A percentile compares a stretch with the other conserved stretches of the same genome.
These are phyloP conservation scores for Cichladusa arquata DNA, from an alignment of 2,113 vertebrate species.

Conservation along the genomic window DNA sequence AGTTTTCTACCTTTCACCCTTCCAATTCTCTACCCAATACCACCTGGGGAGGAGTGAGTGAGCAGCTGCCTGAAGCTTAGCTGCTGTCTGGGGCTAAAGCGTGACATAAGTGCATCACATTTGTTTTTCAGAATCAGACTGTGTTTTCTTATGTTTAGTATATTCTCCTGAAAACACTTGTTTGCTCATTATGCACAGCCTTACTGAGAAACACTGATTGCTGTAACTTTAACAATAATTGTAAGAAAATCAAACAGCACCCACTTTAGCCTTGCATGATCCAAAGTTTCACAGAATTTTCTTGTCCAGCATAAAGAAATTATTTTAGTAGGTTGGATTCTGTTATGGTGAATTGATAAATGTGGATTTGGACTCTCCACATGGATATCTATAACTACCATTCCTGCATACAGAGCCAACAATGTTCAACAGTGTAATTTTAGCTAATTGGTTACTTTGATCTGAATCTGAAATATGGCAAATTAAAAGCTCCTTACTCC, in stretches of 20 bases:
- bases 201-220: background rate
- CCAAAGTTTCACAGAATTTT: background rate
- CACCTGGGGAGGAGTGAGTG: fast-evolving
- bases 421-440: background rate
- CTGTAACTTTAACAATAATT: background rate
- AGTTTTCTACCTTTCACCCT: background rate
- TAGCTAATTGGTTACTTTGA: background rate
- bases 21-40: background rate
- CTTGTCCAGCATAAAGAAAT: background rate
- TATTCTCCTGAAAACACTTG: background rate
- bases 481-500: background rate
- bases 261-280: background rate
- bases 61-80: fast-evolving
- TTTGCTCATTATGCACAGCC: background rate
- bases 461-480: background rate
- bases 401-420: background rate
- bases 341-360: background rate
- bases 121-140: background rate
- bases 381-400: background rate
- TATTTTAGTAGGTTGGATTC: background rate
- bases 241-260: background rate
- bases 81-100: background rate
- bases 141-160: background rate
- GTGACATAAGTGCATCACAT: no score
- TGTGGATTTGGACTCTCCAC: background rate